A percentile compares a stretch with the other conserved stretches of the same genome.
These are phyloP conservation scores for Andrena trimmerana DNA, from an alignment of 2,888 invertebrate species.

Conservation along the genomic window DNA sequence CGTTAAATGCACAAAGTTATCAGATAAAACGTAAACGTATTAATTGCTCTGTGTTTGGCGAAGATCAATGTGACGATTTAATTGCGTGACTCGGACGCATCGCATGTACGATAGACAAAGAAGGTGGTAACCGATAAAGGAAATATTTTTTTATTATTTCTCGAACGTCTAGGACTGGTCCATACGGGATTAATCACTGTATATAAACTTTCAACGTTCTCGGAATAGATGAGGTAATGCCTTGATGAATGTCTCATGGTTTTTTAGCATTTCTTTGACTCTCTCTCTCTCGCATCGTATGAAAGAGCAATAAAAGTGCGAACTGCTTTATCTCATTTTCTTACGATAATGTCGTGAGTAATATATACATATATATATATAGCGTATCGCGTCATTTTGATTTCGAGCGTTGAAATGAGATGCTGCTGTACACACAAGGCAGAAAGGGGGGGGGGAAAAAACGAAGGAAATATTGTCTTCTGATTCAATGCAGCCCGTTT, in stretches of 20 bases:
- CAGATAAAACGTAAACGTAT: slow-evolving; percentile 32
- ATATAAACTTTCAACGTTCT: slow-evolving; percentile 55
- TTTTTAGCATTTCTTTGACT: slow-evolving; percentile 43
- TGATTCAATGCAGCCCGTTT: slow-evolving; percentile 29
- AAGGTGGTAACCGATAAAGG: slow-evolving; percentile 16
- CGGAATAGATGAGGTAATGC: slow-evolving; percentile 43
- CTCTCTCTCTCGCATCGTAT: slow-evolving; percentile 16
- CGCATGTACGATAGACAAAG: not conserved
- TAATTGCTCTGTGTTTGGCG: slow-evolving; percentile 25
- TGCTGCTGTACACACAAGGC: slow-evolving; percentile 21
- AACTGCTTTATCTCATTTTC: slow-evolving; percentile 37
- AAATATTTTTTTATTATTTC: slow-evolving; percentile 29
- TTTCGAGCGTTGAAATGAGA: slow-evolving; percentile 26
- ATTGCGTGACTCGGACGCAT: not conserved
- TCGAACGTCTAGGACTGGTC: slow-evolving; percentile 30
- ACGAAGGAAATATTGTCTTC: slow-evolving; percentile 39
- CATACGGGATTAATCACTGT: slow-evolving; percentile 63
- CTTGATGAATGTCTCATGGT: slow-evolving; percentile 27
- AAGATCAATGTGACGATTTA: slow-evolving; percentile 30
- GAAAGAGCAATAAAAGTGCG: slow-evolving; percentile 50
- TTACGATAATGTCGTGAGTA: slow-evolving; percentile 31
- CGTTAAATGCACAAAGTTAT: slow-evolving; percentile 50
- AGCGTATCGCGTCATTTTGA: slow-evolving; percentile 19
- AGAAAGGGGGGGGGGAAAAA: slow-evolving; percentile 2
- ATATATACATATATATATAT: slow-evolving; percentile 14